phyloP scores from a whole-genome alignment of 2,888 invertebrate species.

The Ferdinandea cuprea region DNA sequence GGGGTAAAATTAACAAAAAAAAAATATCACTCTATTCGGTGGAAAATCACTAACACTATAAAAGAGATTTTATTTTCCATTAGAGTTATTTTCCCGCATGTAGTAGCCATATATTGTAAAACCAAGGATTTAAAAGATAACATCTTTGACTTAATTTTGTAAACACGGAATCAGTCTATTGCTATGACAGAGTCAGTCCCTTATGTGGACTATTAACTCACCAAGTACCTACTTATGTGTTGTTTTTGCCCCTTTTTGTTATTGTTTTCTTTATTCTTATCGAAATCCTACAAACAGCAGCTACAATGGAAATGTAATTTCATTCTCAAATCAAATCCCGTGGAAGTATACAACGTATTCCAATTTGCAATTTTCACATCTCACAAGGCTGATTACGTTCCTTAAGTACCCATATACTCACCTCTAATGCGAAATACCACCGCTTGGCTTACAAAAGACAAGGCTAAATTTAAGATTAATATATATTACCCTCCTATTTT shows the following conservation, averaged over 20 bases:
- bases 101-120: too few relatives aligned
- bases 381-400: slow-evolving; percentile 9
- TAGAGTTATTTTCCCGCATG: too few relatives aligned
- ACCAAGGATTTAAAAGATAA: too few relatives aligned
- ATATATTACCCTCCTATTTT: slow-evolving; percentile 31
- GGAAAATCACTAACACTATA: too few relatives aligned
- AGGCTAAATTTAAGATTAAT: slow-evolving; percentile 16
- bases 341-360: slow-evolving; percentile 1
- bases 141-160: too few relatives aligned
- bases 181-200: too few relatives aligned
- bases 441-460: slow-evolving; percentile 4
- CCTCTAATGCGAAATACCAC: neutral
- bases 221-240: neutral
- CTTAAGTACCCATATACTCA: slow-evolving; percentile 9
- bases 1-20: too few relatives aligned
- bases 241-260: neutral
- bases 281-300: neutral
- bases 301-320: neutral
- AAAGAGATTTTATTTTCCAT: too few relatives aligned
- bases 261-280: neutral
- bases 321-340: neutral
- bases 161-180: too few relatives aligned
- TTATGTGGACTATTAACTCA: neutral
- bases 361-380: slow-evolving; percentile 35
- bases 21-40: too few relatives aligned